These are phyloP conservation scores for Carollia perspicillata DNA, from an alignment of 2,113 vertebrate species.

Conservation along the genomic window DNA sequence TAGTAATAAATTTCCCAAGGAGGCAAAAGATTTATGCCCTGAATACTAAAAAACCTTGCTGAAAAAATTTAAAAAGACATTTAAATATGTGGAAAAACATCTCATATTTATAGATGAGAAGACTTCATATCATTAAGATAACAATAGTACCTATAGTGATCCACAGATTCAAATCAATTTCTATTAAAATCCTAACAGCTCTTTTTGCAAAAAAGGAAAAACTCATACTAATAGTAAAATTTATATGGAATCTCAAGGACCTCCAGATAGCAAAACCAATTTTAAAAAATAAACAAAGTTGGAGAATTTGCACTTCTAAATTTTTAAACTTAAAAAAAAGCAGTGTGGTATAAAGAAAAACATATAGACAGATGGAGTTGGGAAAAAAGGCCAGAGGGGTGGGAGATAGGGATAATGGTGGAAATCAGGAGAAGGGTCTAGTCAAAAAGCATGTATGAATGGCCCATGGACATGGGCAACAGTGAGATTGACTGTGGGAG, in stretches of 20 bases:
- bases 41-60: not conserved
- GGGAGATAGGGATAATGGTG: too few relatives aligned
- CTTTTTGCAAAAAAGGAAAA: not conserved
- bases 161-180: not conserved
- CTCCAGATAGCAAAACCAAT: not conserved
- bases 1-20: not conserved
- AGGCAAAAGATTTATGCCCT: not conserved
- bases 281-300: not conserved
- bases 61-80: not conserved
- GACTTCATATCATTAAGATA: not conserved
- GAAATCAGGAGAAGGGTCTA: too few relatives aligned
- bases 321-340: not conserved
- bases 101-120: not conserved
- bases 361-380: not conserved
- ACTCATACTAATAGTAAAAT: not conserved
- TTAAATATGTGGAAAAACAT: not conserved
- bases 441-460: too few relatives aligned
- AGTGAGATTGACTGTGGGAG: too few relatives aligned
- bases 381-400: not conserved
- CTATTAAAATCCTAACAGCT: not conserved
- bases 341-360: not conserved
- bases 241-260: not conserved
- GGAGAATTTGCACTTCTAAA: not conserved
- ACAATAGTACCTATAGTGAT: not conserved
- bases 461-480: too few relatives aligned